Evolutionary conservation across 2,888 invertebrate species (phyloP).

Genomic region (Drosophila macrothrix): DNA sequence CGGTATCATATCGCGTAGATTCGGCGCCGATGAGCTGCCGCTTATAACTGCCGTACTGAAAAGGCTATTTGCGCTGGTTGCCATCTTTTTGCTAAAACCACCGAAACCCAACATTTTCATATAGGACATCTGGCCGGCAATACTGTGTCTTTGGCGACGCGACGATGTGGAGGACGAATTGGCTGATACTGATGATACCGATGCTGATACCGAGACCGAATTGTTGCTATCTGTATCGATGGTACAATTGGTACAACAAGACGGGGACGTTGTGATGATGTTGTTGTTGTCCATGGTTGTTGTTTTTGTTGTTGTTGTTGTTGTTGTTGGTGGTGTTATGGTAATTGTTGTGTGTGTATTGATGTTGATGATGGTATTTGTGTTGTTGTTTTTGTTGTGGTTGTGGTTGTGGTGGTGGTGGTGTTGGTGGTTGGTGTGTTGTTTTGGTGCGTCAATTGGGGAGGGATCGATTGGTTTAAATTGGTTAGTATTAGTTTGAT

Average conservation of each 20-base stretch:
- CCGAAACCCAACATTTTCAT: slow-evolving; percentile 94
- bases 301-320: slow-evolving; percentile 37
- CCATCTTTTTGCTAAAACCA: slow-evolving; percentile 89
- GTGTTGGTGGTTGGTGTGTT: slow-evolving; percentile 38
- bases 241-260: slow-evolving; percentile 76
- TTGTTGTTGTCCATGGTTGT: slow-evolving; percentile 42
- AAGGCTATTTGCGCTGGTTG: slow-evolving; percentile 91
- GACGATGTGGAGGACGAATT: slow-evolving; percentile 85
- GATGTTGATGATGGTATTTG: slow-evolving; percentile 25
- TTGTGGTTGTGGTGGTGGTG: slow-evolving; percentile 35
- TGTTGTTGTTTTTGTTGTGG: slow-evolving; percentile 19
- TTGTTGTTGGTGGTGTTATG: slow-evolving; percentile 12
- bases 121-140: slow-evolving; percentile 97
- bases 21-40: slow-evolving; percentile 96
- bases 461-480: slow-evolving; percentile 68
- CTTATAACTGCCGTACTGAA: slow-evolving; percentile 98
- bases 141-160: slow-evolving; percentile 97
- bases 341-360: slow-evolving; percentile 34
- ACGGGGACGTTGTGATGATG: slow-evolving; percentile 54
- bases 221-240: slow-evolving; percentile 83
- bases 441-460: slow-evolving; percentile 57
- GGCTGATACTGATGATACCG: slow-evolving; percentile 82
- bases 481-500: slow-evolving; percentile 72
- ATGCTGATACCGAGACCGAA: slow-evolving; percentile 74
- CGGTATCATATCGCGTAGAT: slow-evolving; percentile 94